phyloP scores from a whole-genome alignment of 2,888 invertebrate genomes.

The Athripsodes cinereus region DNA sequence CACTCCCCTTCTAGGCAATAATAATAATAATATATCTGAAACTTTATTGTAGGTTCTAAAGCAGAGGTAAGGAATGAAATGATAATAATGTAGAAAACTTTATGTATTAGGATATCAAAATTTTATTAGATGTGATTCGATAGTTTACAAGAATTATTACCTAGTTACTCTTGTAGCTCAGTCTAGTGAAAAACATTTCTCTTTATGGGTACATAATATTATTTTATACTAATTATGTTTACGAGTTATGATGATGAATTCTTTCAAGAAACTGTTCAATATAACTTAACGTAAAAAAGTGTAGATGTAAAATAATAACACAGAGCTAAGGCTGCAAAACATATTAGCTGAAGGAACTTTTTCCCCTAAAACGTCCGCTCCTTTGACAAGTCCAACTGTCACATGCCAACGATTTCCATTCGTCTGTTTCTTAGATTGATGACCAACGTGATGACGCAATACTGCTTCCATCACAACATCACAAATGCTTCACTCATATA shows the following conservation, averaged over 20 bases:
- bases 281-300: no score
- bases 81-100: neutral
- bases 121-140: no score
- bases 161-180: no score
- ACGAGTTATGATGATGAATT: no score
- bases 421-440: slow-evolving; percentile 23
- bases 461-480: neutral
- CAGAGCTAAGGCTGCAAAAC: neutral
- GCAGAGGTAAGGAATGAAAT: neutral
- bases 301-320: no score
- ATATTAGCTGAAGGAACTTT: slow-evolving; percentile 5
- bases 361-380: slow-evolving; percentile 6
- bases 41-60: neutral
- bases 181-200: no score
- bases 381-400: slow-evolving; percentile 24
- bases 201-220: no score
- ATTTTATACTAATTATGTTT: no score
- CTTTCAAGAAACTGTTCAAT: no score
- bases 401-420: slow-evolving; percentile 24
- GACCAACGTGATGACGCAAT: slow-evolving; percentile 11
- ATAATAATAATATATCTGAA: neutral
- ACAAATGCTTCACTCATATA: no score
- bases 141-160: no score
- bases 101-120: neutral
- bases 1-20: neutral